Evolutionary conservation across 2,888 invertebrate genomes (phyloP).

Genomic region (Exocentrus adspersus): DNA sequence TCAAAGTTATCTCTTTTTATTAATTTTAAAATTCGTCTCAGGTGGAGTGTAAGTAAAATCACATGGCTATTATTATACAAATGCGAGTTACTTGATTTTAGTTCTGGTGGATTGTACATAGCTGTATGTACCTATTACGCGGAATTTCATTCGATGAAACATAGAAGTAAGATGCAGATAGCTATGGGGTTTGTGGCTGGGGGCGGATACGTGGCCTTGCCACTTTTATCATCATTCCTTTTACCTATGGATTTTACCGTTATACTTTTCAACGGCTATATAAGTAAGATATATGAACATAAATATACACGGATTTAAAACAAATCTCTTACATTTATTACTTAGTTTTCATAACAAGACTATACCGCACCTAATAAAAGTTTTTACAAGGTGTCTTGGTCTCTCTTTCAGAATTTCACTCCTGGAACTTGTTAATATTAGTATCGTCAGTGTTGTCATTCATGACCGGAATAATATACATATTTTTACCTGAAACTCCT

Average conservation of each 20-base stretch:
- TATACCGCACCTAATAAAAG: no score
- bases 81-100: conserved; percentile 26
- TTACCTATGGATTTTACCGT: conserved; percentile 71
- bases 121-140: conserved; percentile 75
- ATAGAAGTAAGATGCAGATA: conserved; percentile 72
- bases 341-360: no score
- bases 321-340: no score
- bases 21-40: conserved; percentile 70
- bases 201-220: conserved; percentile 70
- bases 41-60: conserved; percentile 66
- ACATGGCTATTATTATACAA: no score
- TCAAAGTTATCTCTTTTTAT: conserved; percentile 72
- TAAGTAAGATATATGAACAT: conserved; percentile 31
- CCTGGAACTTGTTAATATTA: conserved; percentile 72
- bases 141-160: conserved; percentile 74
- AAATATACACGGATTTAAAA: neutral
- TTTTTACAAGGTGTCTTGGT: no score
- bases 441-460: conserved; percentile 73
- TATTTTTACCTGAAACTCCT: conserved; percentile 79
- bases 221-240: conserved; percentile 76
- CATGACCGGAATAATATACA: conserved; percentile 69
- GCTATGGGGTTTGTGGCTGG: conserved; percentile 72
- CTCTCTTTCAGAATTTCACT: conserved; percentile 64
- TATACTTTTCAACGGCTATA: conserved; percentile 55
- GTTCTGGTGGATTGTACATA: conserved; percentile 44